Evolutionary conservation across 2,888 invertebrate genomes (phyloP), one percentile per base, ranked within the genome.

Genomic region (Drosophila mulleri): DNA sequence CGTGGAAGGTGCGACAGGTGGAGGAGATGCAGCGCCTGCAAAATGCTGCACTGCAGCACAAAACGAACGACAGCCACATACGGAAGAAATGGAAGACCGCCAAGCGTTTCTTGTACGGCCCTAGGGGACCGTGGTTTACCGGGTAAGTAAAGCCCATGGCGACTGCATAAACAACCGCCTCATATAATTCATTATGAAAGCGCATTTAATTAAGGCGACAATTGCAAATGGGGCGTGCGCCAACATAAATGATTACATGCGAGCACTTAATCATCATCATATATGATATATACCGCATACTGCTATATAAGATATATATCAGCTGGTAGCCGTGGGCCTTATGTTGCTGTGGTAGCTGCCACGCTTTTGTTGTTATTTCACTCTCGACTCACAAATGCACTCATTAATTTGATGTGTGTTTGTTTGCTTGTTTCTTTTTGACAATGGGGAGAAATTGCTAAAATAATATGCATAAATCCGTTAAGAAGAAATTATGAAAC

Each of bases 41-140:
- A 83, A 93, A 93, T 75, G 88, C 93, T 37, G 88, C 93, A 64
- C 91, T 93, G 67, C 94, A 94, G 75, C 91, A 93, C 67, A 93
- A 93, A 59, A 94, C 94, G 63, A 94, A 94, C 81, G 92, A 93
- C 66, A 92, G 92, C 75, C 92, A 94, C 72, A 93, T 94, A 47
- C 92, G 94, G 78, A 92, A 94, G 66, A 94, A 94, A 81, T 95
- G 95, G 95, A 93, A 94, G 81, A 93, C 94, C 48, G 92, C 94
- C 52, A 94, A 94, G 84, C 91, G 94, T 74, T 94, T 94, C 92
- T 93, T 95, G 75, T 93, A 93, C 63, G 94, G 95, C 57, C 92
- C 93, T 39, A 91, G 94, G 47, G 94, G 94, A 35, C 93, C 94
- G 45, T 94, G 94, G 93, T 91, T 89, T 76, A 90, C 89, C 58